phyloP scores from a whole-genome alignment of 2,113 vertebrate genomes.

The Camarhynchus parvulus region DNA sequence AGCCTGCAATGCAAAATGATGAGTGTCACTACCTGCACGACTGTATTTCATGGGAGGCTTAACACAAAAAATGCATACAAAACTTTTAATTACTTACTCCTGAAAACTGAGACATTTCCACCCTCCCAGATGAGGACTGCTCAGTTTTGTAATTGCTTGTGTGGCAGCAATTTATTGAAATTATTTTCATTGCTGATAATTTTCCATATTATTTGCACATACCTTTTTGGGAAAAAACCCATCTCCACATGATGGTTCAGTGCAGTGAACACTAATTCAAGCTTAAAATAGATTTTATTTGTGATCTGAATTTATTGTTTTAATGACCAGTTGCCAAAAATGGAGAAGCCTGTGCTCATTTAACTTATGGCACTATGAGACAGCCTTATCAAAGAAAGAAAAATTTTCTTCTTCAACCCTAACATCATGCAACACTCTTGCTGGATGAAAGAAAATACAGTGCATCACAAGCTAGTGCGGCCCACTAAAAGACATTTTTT shows the following conservation, averaged over 20 bases:
- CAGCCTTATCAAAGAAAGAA: background rate
- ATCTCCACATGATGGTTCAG: background rate
- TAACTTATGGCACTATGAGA: background rate
- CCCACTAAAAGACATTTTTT: background rate
- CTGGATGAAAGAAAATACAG: background rate
- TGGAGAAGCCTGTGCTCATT: background rate
- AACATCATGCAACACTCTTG: background rate
- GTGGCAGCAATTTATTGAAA: background rate
- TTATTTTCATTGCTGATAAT: background rate
- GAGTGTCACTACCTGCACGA: background rate
- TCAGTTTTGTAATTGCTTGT: background rate
- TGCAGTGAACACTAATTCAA: background rate
- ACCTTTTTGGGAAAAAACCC: background rate
- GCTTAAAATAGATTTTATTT: background rate
- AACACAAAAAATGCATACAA: background rate
- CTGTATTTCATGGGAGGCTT: background rate
- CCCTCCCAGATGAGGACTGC: background rate
- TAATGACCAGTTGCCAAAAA: background rate
- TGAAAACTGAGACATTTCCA: background rate
- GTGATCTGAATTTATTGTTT: background rate
- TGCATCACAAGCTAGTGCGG: background rate
- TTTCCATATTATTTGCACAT: background rate
- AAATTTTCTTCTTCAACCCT: background rate
- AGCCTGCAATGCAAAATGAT: background rate
- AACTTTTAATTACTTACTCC: background rate